Percentiles rank a stretch among this genome's conserved stretches.
Conservation (phyloP, 23 tunicate species). For the Halocynthia aurantium region DNA sequence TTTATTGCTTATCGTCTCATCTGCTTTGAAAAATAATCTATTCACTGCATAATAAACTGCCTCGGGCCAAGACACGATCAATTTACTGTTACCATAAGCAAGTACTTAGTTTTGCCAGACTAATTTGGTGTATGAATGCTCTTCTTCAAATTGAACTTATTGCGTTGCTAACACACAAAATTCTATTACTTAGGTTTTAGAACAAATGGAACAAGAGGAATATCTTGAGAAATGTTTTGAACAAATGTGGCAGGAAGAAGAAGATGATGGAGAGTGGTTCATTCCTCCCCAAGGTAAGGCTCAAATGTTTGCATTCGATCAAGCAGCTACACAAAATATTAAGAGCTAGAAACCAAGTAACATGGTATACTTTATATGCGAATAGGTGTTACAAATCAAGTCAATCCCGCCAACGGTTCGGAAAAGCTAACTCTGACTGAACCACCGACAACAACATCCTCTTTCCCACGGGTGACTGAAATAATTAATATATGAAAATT, state of each 20-base stretch:
- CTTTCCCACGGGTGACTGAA: neutral
- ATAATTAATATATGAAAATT: no score
- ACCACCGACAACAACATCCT: neutral
- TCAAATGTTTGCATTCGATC: neutral
- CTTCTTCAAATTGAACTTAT: no score
- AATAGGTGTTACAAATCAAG: neutral
- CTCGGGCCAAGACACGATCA: no score
- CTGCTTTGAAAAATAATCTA: no score
- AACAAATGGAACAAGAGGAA: conserved; percentile 72
- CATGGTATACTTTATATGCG: neutral
- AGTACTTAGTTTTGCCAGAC: no score
- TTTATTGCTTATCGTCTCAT: no score
- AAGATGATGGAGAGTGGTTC: conserved; percentile 7
- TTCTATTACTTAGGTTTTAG: conserved; percentile 39
- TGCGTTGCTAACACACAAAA: no score
- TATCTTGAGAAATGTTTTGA: conserved; percentile 59
- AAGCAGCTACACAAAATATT: neutral
- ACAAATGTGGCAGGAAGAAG: conserved; percentile 81
- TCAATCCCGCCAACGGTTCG: neutral
- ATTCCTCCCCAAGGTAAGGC: conserved; percentile 11
- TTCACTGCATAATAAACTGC: no score
- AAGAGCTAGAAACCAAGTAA: neutral
- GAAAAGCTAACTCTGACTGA: conserved; percentile 9
- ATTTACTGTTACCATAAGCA: neutral
- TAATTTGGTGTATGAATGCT: no score